phyloP scores from a whole-genome alignment of 2,113 vertebrate genomes.

The Lipotes vexillifer region DNA sequence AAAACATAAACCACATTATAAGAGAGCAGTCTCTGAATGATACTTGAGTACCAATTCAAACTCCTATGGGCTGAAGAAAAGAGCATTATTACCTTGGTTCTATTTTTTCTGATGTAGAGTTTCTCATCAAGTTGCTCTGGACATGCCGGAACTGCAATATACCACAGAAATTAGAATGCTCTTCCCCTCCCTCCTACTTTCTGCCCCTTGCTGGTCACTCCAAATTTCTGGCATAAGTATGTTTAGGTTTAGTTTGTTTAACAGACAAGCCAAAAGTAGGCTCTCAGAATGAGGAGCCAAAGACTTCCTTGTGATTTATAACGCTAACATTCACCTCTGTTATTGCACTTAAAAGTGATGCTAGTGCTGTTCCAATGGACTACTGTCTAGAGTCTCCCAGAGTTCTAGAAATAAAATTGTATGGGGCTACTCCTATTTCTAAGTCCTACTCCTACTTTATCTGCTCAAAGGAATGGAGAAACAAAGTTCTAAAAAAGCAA shows the following conservation, averaged over 20 bases:
- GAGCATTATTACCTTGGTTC: slow-evolving; percentile 88
- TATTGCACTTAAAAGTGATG: neutral
- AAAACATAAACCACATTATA: neutral
- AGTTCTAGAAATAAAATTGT: neutral
- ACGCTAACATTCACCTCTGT: neutral
- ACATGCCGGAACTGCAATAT: slow-evolving; percentile 93
- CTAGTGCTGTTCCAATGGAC: neutral
- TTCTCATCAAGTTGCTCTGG: slow-evolving; percentile 95
- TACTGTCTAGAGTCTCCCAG: neutral
- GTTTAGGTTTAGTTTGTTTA: neutral
- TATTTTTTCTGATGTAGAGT: slow-evolving; percentile 87
- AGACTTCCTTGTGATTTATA: neutral
- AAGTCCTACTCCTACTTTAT: slow-evolving; percentile 4
- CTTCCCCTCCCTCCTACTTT: neutral
- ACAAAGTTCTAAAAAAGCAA: slow-evolving; percentile 14
- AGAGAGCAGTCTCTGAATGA: neutral
- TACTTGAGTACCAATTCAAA: neutral
- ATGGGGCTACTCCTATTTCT: neutral
- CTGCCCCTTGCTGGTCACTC: neutral
- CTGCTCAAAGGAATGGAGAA: slow-evolving; percentile 3
- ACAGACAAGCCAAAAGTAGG: neutral
- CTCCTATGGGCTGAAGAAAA: neutral
- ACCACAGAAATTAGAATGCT: slow-evolving; percentile 19
- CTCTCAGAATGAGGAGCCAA: neutral
- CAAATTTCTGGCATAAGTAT: neutral